A percentile compares a stretch with the other conserved stretches of the same genome.
Evolutionary conservation across 2,797 vertebrate species (phyloP).

Genomic region (Coendou prehensilis): DNA sequence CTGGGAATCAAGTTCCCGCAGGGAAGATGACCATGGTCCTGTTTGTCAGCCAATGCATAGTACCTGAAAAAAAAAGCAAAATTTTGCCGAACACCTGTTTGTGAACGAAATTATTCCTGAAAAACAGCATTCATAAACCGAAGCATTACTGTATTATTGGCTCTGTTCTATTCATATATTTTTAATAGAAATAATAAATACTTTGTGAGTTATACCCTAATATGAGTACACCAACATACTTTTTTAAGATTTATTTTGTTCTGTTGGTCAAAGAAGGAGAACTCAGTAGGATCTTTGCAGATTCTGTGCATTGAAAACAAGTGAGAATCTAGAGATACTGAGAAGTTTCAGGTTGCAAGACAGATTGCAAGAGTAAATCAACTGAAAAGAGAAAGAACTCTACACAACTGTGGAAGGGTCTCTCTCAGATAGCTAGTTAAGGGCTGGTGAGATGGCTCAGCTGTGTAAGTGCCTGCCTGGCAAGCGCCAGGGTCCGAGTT

Average conservation of each 20-base stretch:
- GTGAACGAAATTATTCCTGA: not conserved
- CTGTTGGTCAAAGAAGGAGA: not conserved
- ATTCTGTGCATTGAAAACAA: not conserved
- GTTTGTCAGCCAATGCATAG: not conserved
- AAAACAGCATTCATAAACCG: no score
- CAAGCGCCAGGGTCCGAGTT: no score
- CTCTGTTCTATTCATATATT: not conserved
- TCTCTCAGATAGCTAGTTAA: not conserved
- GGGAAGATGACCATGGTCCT: not conserved
- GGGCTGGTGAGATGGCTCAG: no score
- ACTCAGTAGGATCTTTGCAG: not conserved
- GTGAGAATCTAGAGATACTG: not conserved
- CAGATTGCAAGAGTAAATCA: not conserved
- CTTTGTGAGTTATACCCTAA: not conserved
- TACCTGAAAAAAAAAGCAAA: not conserved
- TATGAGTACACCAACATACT: not conserved
- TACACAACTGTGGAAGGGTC: not conserved
- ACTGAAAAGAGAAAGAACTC: not conserved
- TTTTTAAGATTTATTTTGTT: not conserved
- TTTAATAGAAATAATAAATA: not conserved
- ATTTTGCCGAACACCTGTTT: not conserved
- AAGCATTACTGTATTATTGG: not conserved
- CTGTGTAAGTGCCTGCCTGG: no score
- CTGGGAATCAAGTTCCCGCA: not conserved
- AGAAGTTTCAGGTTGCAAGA: not conserved